Base-by-base conservation (phyloP, 1,140 invertebrate species). In the Pararge aegeria region DNA sequence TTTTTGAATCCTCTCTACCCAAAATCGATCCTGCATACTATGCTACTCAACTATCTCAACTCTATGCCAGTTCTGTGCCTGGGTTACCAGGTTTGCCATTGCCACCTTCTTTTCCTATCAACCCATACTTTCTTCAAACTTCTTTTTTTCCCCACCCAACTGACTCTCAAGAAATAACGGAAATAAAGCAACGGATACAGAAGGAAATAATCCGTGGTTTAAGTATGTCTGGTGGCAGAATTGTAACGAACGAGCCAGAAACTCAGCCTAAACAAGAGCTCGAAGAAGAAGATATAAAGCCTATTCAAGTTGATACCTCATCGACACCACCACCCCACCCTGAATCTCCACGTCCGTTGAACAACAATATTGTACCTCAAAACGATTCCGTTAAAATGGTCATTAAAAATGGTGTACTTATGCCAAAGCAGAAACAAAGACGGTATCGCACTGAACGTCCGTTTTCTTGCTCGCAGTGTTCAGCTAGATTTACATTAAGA, bases 381-480 rank as follows among this genome's bases (percentile, higher is more conserved):
- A 84, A 70, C 0, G 94, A 94, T 69, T 94, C 94, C 0, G 94
- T 96, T 0, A 95, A 96, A 80, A 96, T 96, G 95, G 95, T 97
- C 0, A 95, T 97, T 52, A 97, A 96, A 82, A 97, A 97, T 60
- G 96, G 96, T 0, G 94, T 96, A 0, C 82, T 97, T 0, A 96
- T 97, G 93, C 96, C 95, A 0, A 97, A 97, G 70, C 96, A 97
- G 61, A 98, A 98, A 75, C 97, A 97, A 79, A 89, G 96, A 21
- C 92, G 96, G 42, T 98, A 97, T 75, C 92, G 97, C 50, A 98
- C 96, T n/a, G 96, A 97, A 80, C 91, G 96, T 16, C 96, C 96
- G 0, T 97, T 97, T 74, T 94, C 94, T 0, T 98, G 97, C 81
- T 95, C 96, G 30, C 95, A 97, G 68, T 98, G 97, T 76, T 94